Conservation (phyloP, 2,797 vertebrate species). For the Mallotus villosus region DNA sequence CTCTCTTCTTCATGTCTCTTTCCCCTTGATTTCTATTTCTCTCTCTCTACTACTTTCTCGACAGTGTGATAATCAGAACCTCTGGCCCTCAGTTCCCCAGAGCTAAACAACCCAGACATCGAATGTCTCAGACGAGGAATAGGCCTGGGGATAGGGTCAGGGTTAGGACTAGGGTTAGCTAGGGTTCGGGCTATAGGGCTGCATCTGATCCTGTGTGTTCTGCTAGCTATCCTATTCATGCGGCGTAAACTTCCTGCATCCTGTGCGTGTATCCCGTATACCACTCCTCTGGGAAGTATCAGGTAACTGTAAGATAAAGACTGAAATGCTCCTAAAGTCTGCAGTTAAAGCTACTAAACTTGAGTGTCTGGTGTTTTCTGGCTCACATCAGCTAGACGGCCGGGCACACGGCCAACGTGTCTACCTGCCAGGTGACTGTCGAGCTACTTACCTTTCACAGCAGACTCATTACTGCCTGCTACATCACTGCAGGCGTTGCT, state of each 20-base stretch:
- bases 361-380: not conserved
- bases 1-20: slow-evolving; percentile 33
- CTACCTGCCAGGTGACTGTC: not conserved
- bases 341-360: not conserved
- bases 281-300: not conserved
- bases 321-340: not conserved
- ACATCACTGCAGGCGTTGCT: not conserved
- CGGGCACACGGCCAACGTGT: not conserved
- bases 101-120: not conserved
- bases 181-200: not conserved
- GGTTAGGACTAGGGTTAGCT: not conserved
- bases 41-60: not conserved
- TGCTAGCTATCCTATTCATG: not conserved
- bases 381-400: no score
- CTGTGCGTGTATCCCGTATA: not conserved
- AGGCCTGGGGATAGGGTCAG: no score
- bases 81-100: not conserved
- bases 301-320: not conserved
- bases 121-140: not conserved
- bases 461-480: not conserved
- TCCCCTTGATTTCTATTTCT: slow-evolving; percentile 1
- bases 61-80: not conserved
- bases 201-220: not conserved
- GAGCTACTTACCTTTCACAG: not conserved
- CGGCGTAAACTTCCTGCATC: not conserved